Evolutionary conservation across 2,888 invertebrate species (phyloP).

Genomic region (Leptinotarsa tumamoca): DNA sequence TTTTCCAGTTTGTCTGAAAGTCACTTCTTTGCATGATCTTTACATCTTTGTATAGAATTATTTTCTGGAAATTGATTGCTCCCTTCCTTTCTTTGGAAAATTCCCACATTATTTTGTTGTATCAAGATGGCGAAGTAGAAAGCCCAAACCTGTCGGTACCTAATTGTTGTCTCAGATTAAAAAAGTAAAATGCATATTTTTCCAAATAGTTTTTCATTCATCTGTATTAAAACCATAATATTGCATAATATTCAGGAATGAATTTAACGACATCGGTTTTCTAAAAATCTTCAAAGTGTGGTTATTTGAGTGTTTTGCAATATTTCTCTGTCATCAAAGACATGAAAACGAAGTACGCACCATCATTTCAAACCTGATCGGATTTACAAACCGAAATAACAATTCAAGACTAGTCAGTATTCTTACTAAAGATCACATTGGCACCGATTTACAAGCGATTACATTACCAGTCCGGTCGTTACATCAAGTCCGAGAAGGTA

Average conservation of each 20-base stretch:
- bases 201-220: no score
- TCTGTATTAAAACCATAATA: no score
- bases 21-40: no score
- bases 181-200: no score
- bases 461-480: slow-evolving; percentile 52
- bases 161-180: no score
- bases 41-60: no score
- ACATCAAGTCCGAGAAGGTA: slow-evolving; percentile 52
- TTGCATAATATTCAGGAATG: not conserved
- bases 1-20: no score
- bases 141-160: no score
- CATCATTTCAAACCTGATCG: slow-evolving; percentile 41
- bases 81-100: no score
- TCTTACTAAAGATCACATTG: slow-evolving; percentile 58
- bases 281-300: slow-evolving; percentile 6
- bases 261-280: not conserved
- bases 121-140: no score
- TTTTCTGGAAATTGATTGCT: no score
- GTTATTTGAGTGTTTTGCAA: not conserved
- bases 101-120: no score
- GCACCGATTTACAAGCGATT: slow-evolving; percentile 60
- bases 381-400: slow-evolving; percentile 46
- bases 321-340: slow-evolving; percentile 6
- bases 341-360: slow-evolving; percentile 7
- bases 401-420: slow-evolving; percentile 51